phyloP scores from a whole-genome alignment of 2,797 vertebrate species.

The Glossophaga mutica region DNA sequence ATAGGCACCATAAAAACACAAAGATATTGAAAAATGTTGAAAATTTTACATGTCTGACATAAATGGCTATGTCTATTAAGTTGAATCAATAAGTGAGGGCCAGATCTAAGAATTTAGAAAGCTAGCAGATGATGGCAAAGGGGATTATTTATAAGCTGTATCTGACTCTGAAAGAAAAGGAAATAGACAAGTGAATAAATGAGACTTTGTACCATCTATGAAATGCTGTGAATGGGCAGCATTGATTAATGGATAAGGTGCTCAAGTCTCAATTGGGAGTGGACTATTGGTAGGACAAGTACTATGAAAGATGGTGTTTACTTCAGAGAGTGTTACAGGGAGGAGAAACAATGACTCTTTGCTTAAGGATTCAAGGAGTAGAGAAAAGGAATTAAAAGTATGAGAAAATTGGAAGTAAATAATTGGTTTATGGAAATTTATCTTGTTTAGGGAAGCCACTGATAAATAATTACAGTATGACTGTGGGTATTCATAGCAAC shows the following conservation, averaged over 20 bases:
- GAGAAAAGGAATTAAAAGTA: slow-evolving; percentile 14
- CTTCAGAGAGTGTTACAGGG: neutral
- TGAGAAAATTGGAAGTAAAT: neutral
- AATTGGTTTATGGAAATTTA: neutral
- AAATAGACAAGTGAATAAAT: neutral
- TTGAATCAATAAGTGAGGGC: neutral
- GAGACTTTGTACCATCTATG: neutral
- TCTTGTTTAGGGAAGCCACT: neutral
- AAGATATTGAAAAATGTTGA: neutral
- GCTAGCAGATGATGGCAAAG: neutral
- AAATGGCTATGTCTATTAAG: neutral
- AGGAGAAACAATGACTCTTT: slow-evolving; percentile 9
- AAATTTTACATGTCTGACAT: neutral
- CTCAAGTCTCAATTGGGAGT: neutral
- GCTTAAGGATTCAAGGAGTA: neutral
- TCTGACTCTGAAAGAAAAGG: neutral
- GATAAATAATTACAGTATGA: neutral
- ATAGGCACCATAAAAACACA: neutral
- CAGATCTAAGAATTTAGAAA: neutral
- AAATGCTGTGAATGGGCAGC: neutral
- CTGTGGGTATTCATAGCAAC: neutral
- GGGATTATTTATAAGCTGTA: slow-evolving; percentile 2
- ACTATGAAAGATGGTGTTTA: slow-evolving; percentile 29
- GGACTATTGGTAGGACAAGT: neutral
- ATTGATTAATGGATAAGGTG: neutral